These are phyloP conservation scores for Arenaria interpres DNA, from an alignment of 2,113 vertebrate species.

Conservation along the genomic window DNA sequence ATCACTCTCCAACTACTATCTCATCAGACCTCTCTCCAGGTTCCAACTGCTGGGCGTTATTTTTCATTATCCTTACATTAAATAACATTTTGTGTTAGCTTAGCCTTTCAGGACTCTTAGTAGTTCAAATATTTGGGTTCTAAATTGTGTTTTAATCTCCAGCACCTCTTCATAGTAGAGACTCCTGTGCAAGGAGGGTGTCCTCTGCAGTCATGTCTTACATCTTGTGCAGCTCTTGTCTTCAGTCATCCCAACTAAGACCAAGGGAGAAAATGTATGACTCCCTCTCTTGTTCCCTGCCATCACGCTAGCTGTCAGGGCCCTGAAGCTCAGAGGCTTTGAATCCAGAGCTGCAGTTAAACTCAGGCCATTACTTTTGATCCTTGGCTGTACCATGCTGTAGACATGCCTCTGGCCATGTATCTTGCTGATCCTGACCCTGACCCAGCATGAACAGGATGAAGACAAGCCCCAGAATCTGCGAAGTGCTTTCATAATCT, in stretches of 20 bases:
- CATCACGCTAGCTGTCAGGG: accelerated
- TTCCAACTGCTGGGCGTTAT: neutral
- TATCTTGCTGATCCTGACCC: neutral
- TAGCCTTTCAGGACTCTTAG: neutral
- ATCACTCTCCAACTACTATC: neutral
- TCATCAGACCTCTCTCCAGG: neutral
- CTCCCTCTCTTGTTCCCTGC: neutral
- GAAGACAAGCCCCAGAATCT: neutral
- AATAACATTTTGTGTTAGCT: neutral
- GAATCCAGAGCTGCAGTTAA: neutral
- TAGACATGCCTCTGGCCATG: neutral
- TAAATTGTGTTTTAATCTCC: neutral
- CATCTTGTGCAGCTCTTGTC: neutral
- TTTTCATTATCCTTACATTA: neutral
- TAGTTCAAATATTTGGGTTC: neutral
- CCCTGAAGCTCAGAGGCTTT: neutral
- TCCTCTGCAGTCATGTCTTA: neutral
- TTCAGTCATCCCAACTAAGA: neutral
- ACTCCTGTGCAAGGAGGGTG: neutral
- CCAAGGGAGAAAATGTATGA: neutral
- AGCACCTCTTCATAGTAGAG: accelerated
- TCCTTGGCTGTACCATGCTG: neutral
- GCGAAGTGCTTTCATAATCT: neutral
- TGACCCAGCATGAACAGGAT: accelerated
- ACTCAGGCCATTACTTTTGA: neutral